Evolutionary conservation across 2,888 invertebrate genomes (phyloP), one percentile per base, ranked within the genome.

Genomic region (Lepidochrysops patricia): DNA sequence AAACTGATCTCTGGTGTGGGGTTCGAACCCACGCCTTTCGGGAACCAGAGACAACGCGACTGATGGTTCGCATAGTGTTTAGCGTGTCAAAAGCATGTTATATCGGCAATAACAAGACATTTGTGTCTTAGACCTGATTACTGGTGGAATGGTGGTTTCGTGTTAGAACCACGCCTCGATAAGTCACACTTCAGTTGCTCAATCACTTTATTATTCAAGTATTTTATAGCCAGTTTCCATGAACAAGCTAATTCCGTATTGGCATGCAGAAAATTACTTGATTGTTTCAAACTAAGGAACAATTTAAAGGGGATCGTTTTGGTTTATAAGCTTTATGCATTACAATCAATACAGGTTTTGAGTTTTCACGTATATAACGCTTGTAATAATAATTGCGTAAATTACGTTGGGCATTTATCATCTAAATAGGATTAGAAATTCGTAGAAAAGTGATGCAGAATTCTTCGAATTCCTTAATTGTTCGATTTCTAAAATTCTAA

Each of bases 181-280:
- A 54, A 54, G 54, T 54, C 54, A 54, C 54, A 54, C 54, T 54
- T 54, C 54, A 54, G 54, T 32, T 54, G 54, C 54, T 54, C 54
- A 54, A 54, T 54, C 54, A 54, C 54, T 54, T 54, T 54, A 54
- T 54, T 54, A 54, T 54, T 32, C 54, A 54, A 32, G 54, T 54
- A 54, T 54, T 54, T 54, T 54, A 54, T 54, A 15, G 54, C 32
- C 29, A 19, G 32, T 32, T 54, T 32, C 54, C 54, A 54, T 54
- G 54, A 54, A 54, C 54, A 19, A 54, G 54, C 54, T 54, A 54
- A 54, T 54, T 29, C 54, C 54, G n/a, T 32, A 54, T 54, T 54
- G 54, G 54, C 54, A 54, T 54, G 54, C 54, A 32, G 54, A 54
- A 54, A 54, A 54, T 54, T 54, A 32, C 54, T 54, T 54, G 54